These are phyloP conservation scores for Danio albolineatus DNA, from an alignment of 2,797 vertebrate species.

Conservation along the genomic window DNA sequence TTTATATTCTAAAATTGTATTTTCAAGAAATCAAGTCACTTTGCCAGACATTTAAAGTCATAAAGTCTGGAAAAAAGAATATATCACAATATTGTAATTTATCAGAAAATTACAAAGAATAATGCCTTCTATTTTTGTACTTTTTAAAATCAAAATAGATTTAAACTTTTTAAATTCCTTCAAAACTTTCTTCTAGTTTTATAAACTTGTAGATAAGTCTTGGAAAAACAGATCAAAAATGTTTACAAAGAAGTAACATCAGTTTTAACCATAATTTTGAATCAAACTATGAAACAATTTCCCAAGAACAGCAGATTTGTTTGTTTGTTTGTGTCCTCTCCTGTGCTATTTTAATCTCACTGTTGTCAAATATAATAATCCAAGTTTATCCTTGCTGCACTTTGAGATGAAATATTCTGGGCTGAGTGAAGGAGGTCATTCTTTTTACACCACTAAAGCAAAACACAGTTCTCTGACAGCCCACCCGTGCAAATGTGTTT, in stretches of 20 bases:
- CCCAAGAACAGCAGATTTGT: conserved; percentile 15
- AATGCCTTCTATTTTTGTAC: too few species aligned
- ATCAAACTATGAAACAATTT: conserved; percentile 25
- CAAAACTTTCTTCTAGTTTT: background rate
- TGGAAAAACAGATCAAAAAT: background rate
- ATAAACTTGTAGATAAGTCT: background rate
- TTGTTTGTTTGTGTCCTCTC: conserved; percentile 25
- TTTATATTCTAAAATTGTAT: background rate
- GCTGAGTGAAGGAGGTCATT: conserved; percentile 25
- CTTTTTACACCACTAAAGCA: conserved; percentile 18
- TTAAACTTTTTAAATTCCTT: background rate
- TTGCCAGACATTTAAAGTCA: background rate
- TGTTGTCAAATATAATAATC: conserved; percentile 30
- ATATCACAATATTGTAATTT: too few species aligned
- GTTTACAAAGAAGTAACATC: conserved; percentile 1
- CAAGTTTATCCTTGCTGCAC: conserved; percentile 18
- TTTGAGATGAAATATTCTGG: conserved; percentile 9
- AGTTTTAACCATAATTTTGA: background rate
- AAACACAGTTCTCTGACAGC: conserved; percentile 36
- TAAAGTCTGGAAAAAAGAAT: too few species aligned
- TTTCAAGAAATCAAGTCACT: background rate
- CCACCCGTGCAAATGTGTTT: conserved; percentile 20
- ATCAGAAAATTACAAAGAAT: too few species aligned
- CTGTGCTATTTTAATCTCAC: conserved; percentile 17
- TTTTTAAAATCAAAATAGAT: too few species aligned